A percentile compares a stretch with the other conserved stretches of the same genome.
Conservation (phyloP, 2,888 invertebrate species). For the Steinernema carpocapsae region DNA sequence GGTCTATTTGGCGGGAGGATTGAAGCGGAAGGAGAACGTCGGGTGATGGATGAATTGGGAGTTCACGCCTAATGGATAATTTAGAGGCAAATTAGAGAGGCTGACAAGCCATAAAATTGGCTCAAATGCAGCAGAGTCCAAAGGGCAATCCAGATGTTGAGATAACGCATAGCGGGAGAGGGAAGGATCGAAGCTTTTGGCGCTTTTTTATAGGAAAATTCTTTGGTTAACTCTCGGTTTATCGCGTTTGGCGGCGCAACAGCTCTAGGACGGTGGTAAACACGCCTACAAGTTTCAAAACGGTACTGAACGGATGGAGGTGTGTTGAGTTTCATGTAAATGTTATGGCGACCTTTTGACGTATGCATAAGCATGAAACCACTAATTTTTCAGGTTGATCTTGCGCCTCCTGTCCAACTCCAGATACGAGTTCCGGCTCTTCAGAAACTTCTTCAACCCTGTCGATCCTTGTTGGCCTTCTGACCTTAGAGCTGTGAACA, state of each 20-base stretch:
- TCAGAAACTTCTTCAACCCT: too few relatives aligned
- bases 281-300: conserved; percentile 19
- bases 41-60: conserved; percentile 33
- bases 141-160: conserved; percentile 18
- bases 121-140: conserved; percentile 3
- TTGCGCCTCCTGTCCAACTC: too few relatives aligned
- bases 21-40: conserved; percentile 37
- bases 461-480: too few relatives aligned
- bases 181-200: neutral
- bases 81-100: too few relatives aligned
- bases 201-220: neutral
- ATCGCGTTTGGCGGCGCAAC: neutral
- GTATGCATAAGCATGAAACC: too few relatives aligned
- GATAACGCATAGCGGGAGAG: conserved; percentile 1
- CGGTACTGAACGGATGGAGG: too few relatives aligned
- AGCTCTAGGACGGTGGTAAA: conserved; percentile 4
- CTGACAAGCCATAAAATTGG: neutral
- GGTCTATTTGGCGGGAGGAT: conserved; percentile 35
- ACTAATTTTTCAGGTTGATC: too few relatives aligned
- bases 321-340: too few relatives aligned
- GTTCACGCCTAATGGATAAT: neutral
- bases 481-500: too few relatives aligned
- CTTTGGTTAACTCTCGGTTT: conserved; percentile 3
- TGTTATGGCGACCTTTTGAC: too few relatives aligned
- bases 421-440: too few relatives aligned